Conservation (phyloP, 2,113 vertebrate species). For the Corythoichthys intestinalis region DNA sequence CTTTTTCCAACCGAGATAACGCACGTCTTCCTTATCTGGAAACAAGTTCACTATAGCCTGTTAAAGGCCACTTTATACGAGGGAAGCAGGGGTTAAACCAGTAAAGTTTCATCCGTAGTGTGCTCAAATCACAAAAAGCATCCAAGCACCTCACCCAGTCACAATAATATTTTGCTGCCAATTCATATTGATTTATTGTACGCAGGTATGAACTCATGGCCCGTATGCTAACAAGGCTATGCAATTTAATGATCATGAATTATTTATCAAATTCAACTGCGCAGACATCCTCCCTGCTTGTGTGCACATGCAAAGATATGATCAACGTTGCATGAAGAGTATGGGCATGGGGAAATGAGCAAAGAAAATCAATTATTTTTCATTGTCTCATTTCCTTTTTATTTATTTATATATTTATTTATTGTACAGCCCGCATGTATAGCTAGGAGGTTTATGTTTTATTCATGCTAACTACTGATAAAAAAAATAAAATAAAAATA, state of each 20-base stretch:
- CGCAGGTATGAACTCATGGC: neutral
- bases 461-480: neutral
- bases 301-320: constrained; percentile 18
- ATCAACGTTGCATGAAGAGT: constrained; percentile 44
- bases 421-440: neutral
- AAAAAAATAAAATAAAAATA: neutral
- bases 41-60: neutral
- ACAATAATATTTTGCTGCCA: neutral
- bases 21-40: constrained; percentile 8
- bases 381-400: constrained; percentile 25
- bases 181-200: neutral
- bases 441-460: constrained; percentile 2
- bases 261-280: constrained; percentile 63
- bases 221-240: constrained; percentile 17
- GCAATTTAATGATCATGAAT: constrained; percentile 57
- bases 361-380: constrained; percentile 51
- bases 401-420: neutral
- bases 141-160: neutral
- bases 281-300: constrained; percentile 30
- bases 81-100: neutral
- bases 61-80: neutral
- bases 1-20: neutral
- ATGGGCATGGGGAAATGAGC: constrained; percentile 15
- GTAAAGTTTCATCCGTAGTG: neutral
- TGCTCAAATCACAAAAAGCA: neutral